Conservation (phyloP, 2,113 vertebrate genomes). For the Ancistrus triradiatus region DNA sequence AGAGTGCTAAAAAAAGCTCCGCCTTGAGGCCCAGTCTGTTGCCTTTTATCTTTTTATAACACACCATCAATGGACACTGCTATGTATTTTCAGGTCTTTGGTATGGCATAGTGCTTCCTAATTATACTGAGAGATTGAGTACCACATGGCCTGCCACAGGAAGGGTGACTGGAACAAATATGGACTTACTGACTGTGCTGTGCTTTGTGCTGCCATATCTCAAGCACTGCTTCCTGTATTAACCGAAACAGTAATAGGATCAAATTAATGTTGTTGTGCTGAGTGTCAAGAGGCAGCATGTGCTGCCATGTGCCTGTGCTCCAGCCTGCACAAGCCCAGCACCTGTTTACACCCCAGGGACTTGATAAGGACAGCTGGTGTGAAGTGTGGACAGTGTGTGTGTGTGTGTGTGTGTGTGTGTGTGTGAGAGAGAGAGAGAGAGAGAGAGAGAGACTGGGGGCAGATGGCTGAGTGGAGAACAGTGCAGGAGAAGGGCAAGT, state of each 20-base stretch:
- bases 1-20: constrained; percentile 59
- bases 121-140: no score
- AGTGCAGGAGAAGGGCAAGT: constrained; percentile 51
- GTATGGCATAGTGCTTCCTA: constrained; percentile 49
- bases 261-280: constrained; percentile 20
- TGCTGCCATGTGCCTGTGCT: constrained; percentile 46
- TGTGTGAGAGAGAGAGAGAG: constrained; percentile 29
- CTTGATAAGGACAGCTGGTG: constrained; percentile 63
- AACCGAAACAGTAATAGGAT: constrained; percentile 9
- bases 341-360: constrained; percentile 58
- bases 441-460: constrained; percentile 42
- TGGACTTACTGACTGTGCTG: background rate
- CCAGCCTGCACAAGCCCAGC: constrained; percentile 34
- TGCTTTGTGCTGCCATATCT: background rate
- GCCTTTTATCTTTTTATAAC: constrained; percentile 62
- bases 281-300: constrained; percentile 22
- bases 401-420: constrained; percentile 45
- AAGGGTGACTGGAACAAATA: background rate
- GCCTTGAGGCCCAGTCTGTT: constrained; percentile 41
- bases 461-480: constrained; percentile 60
- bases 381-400: constrained; percentile 45
- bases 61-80: constrained; percentile 55
- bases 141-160: no score
- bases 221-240: no score
- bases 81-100: constrained; percentile 60